Base-by-base conservation (phyloP, 2,888 invertebrate genomes). In the Adelognathus sp. region DNA sequence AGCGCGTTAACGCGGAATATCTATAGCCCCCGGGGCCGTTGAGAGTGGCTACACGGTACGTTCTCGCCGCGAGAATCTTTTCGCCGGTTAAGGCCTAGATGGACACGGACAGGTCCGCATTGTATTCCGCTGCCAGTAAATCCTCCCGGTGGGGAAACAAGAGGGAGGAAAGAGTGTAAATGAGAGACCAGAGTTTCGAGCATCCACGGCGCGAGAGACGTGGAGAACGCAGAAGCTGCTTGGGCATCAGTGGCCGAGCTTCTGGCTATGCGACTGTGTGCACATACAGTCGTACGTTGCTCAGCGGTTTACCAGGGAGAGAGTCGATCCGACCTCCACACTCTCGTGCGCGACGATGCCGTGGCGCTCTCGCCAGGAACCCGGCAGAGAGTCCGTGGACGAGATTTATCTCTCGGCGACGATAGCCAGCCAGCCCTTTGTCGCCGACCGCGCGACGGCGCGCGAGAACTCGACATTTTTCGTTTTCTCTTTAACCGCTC, bases 61-160 rank as follows among this genome's bases (percentile, higher is more conserved):
- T 50, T 73, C 41, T 63, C 60, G 52, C 56, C 54, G 29, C 33
- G 76, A 44, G 44, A 63, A 44, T 50, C 64, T 50, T 58, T 60
- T 50, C 71, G 24, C 41, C 71, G 18, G 16, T 7, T 11, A 11
- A 61, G 27, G 61, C 56, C 66, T 54, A 82, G 90, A 90, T 89
- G 90, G 91, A 90, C 90, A 90, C 86, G 88, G 90, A 91, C 89
- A 90, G 90, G 89, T 88, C 87, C 88, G 90, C 91, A 91, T 91
- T 91, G 91, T 91, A 88, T 91, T 90, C 90, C 83, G 81, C 82
- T 86, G 89, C 89, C 91, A 90, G 91, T 91, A 91, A 91, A 91
- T 91, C 88, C 88, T 90, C 82, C 52, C 61, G 79, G 31, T 16
- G 44, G 70, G 76, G 24, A 27, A 18, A 54, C 75, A 44, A 69